phyloP scores from a whole-genome alignment of 2,113 vertebrate genomes.

The Pandion haliaetus region DNA sequence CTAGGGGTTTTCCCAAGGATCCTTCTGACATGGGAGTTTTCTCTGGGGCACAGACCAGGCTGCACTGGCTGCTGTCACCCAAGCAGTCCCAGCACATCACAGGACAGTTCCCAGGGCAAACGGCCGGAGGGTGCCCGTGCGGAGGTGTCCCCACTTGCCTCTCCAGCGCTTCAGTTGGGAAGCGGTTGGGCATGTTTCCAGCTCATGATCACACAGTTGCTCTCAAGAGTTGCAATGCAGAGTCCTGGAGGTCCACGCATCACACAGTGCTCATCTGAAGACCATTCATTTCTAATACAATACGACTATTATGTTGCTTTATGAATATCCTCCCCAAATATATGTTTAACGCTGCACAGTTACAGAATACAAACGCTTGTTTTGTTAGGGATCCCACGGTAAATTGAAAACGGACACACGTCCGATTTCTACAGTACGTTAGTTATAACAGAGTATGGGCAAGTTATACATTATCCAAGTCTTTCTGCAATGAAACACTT shows the following conservation, averaged over 20 bases:
- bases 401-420: background rate
- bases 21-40: fast-evolving
- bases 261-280: background rate
- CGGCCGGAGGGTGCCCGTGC: fast-evolving
- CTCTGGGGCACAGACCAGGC: background rate
- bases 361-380: background rate
- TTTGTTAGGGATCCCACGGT: background rate
- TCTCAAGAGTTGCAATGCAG: background rate
- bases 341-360: slow-evolving; percentile 22
- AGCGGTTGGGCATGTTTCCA: background rate
- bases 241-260: background rate
- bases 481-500: fast-evolving
- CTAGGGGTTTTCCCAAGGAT: background rate
- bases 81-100: background rate
- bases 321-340: slow-evolving; percentile 50
- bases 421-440: background rate
- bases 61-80: background rate
- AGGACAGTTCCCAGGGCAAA: background rate
- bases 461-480: background rate
- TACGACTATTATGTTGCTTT: background rate
- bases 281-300: slow-evolving; percentile 4
- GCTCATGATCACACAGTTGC: background rate
- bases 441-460: fast-evolving
- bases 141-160: background rate
- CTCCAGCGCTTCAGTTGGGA: fast-evolving